These are phyloP conservation scores for Amazonetta brasiliensis DNA, from an alignment of 2,797 vertebrate genomes.

Conservation along the genomic window DNA sequence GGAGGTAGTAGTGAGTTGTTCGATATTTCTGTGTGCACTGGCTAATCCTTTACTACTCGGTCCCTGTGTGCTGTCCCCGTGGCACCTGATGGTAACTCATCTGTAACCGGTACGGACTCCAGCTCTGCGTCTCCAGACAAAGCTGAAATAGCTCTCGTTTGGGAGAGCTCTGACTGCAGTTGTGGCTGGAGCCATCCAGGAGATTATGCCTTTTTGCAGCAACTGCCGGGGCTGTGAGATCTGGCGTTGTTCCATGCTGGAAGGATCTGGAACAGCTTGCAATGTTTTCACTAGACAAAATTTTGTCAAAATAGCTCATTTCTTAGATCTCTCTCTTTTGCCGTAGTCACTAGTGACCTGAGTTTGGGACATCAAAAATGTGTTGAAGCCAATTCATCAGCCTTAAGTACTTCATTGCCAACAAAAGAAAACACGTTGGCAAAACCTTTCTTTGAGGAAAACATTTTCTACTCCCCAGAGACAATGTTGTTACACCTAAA, in stretches of 20 bases:
- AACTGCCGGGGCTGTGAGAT: neutral
- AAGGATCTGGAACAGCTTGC: conserved; percentile 32
- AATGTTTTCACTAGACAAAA: neutral
- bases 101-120: conserved; percentile 38
- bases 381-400: neutral
- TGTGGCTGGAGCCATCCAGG: conserved; percentile 10
- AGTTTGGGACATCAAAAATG: neutral
- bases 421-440: neutral
- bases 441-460: neutral
- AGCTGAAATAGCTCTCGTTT: conserved; percentile 25
- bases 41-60: conserved; percentile 63
- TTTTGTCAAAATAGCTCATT: conserved; percentile 8
- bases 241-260: neutral
- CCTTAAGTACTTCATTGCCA: neutral
- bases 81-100: conserved; percentile 59
- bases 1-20: conserved; percentile 58
- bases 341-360: neutral
- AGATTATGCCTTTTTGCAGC: conserved; percentile 14
- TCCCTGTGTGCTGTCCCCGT: conserved; percentile 2
- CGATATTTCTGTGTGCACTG: conserved; percentile 42
- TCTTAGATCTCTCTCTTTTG: neutral
- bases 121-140: conserved; percentile 50
- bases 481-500: neutral
- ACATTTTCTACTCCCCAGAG: neutral
- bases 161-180: conserved; percentile 24